Evolutionary conservation across 2,888 invertebrate genomes (phyloP).

Genomic region (Dolichopus griseipennis): DNA sequence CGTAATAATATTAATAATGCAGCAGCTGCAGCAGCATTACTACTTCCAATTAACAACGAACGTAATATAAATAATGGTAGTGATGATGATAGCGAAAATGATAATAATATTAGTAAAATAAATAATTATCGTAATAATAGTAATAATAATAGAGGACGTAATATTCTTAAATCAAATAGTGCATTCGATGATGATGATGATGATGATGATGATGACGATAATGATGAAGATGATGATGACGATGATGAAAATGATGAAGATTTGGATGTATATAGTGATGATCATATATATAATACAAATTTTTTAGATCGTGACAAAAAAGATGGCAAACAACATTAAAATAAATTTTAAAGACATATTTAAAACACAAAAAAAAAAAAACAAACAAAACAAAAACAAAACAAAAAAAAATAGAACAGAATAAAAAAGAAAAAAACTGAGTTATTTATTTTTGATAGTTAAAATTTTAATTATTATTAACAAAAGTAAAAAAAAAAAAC

Average conservation of each 20-base stretch:
- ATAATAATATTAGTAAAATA: neutral
- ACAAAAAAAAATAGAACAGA: neutral
- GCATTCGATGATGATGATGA: neutral
- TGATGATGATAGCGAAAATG: slow-evolving; percentile 24
- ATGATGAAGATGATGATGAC: slow-evolving; percentile 23
- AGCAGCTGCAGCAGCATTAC: slow-evolving; percentile 48
- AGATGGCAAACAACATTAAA: neutral
- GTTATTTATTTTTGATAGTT: slow-evolving; percentile 6
- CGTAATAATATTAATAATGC: slow-evolving; percentile 44
- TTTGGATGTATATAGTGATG: slow-evolving; percentile 42
- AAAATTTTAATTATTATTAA: neutral
- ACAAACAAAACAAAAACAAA: neutral
- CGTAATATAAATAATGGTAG: slow-evolving; percentile 52
- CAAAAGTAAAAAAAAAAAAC: neutral
- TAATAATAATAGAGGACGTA: neutral
- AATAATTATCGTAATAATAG: neutral
- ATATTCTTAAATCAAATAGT: neutral
- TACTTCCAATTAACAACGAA: slow-evolving; percentile 45
- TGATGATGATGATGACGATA: neutral
- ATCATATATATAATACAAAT: slow-evolving; percentile 41
- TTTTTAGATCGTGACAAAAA: slow-evolving; percentile 6
- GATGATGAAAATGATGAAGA: slow-evolving; percentile 40
- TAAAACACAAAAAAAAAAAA: neutral
- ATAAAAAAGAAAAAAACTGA: neutral
- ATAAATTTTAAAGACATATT: neutral